Percentiles rank a stretch among this genome's conserved stretches.
Evolutionary conservation across 2,113 vertebrate genomes (phyloP).

Genomic region (Gulo gulo): DNA sequence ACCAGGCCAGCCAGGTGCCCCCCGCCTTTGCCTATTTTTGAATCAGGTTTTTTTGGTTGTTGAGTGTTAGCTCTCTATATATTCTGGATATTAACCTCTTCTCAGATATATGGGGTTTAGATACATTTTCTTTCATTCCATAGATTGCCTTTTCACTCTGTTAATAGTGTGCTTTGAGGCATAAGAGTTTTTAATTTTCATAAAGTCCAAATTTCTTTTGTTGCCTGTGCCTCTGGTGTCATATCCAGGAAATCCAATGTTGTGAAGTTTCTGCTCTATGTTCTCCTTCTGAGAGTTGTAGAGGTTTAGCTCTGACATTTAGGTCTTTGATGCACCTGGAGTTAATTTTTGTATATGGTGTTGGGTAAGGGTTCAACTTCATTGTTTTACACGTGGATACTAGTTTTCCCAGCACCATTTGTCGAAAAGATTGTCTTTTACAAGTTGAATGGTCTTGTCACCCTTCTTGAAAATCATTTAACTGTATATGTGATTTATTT

Average conservation of each 20-base stretch:
- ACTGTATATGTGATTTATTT: not conserved
- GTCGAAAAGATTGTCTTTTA: not conserved
- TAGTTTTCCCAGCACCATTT: not conserved
- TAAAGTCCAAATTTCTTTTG: not conserved
- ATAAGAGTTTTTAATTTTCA: not conserved
- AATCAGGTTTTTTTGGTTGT: not conserved
- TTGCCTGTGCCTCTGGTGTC: not conserved
- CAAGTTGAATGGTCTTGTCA: not conserved
- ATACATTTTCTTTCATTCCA: not conserved
- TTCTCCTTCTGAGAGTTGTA: not conserved
- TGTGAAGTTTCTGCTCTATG: not conserved
- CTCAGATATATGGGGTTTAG: not conserved
- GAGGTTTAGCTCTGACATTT: not conserved
- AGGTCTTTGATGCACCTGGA: not conserved
- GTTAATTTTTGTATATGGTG: not conserved
- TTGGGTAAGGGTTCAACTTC: not conserved
- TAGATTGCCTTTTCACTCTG: not conserved
- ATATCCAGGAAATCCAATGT: not conserved
- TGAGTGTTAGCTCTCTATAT: not conserved
- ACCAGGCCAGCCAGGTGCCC: not conserved
- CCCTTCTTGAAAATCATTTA: not conserved
- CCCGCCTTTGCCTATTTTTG: not conserved
- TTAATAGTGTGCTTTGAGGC: not conserved
- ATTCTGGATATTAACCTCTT: not conserved
- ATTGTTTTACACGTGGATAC: not conserved